Evolutionary conservation across 2,797 vertebrate genomes (phyloP).

Genomic region (Paguma larvata): DNA sequence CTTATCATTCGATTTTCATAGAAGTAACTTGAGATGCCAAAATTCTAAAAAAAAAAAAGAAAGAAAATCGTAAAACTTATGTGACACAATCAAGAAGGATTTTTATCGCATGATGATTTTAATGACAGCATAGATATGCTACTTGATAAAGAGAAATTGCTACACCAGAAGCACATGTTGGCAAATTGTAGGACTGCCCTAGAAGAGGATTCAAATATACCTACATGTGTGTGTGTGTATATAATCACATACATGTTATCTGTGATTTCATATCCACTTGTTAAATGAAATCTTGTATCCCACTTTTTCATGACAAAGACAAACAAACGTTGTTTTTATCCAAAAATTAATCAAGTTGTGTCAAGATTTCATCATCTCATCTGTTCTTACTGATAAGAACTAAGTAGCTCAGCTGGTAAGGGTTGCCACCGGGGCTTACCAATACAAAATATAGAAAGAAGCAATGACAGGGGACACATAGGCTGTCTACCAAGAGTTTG

Average conservation of each 20-base stretch:
- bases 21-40: neutral
- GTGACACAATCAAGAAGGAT: neutral
- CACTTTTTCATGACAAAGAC: neutral
- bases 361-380: neutral
- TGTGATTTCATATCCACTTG: neutral
- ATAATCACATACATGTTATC: no score
- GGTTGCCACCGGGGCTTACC: fast-evolving
- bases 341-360: no score
- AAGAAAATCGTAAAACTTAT: neutral
- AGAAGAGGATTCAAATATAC: neutral
- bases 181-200: fast-evolving
- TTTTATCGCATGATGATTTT: neutral
- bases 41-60: neutral
- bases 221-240: neutral
- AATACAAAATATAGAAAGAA: neutral
- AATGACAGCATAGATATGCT: neutral
- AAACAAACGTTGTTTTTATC: neutral
- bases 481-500: no score
- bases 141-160: neutral
- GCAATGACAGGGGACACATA: fast-evolving
- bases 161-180: neutral
- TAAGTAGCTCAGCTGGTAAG: neutral
- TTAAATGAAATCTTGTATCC: neutral
- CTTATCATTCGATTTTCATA: neutral
- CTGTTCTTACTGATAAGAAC: no score